Evolutionary conservation across 2,113 vertebrate species (phyloP).

Genomic region (Tachysurus fulvidraco): DNA sequence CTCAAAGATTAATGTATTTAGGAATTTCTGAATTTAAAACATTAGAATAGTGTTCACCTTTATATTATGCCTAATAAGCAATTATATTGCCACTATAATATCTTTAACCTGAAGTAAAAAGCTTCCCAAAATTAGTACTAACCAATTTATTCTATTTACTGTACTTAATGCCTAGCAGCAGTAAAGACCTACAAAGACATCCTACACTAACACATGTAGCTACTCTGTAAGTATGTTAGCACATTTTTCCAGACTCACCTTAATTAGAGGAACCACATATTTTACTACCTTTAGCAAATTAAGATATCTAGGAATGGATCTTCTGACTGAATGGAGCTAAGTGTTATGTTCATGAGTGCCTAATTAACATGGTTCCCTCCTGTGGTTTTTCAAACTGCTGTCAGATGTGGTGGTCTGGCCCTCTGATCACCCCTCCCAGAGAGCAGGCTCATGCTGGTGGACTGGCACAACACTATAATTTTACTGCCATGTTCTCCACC

Average conservation of each 20-base stretch:
- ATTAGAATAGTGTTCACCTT: neutral
- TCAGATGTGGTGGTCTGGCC: conserved; percentile 51
- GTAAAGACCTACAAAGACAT: neutral
- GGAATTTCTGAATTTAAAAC: conserved; percentile 19
- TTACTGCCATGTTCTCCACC: conserved; percentile 50
- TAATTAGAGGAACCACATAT: conserved; percentile 28
- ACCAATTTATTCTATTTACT: neutral
- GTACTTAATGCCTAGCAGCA: neutral
- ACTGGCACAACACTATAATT: conserved; percentile 54
- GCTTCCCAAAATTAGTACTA: neutral
- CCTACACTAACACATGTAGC: neutral
- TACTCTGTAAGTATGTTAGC: conserved; percentile 13
- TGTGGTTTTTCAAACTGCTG: conserved; percentile 56
- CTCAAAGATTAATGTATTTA: conserved; percentile 3
- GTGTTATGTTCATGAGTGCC: conserved; percentile 51
- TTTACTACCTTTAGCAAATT: conserved; percentile 43
- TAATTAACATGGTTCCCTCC: conserved; percentile 57
- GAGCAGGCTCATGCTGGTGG: conserved; percentile 52
- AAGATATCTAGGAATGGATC: conserved; percentile 46
- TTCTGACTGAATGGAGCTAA: conserved; percentile 46
- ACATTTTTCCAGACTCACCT: conserved; percentile 20
- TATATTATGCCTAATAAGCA: neutral
- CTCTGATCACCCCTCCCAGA: conserved; percentile 47
- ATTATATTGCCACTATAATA: neutral
- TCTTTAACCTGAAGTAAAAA: conserved; percentile 2